Evolutionary conservation across 1,140 invertebrate genomes (phyloP).

Genomic region (Cataglyphis hispanica): DNA sequence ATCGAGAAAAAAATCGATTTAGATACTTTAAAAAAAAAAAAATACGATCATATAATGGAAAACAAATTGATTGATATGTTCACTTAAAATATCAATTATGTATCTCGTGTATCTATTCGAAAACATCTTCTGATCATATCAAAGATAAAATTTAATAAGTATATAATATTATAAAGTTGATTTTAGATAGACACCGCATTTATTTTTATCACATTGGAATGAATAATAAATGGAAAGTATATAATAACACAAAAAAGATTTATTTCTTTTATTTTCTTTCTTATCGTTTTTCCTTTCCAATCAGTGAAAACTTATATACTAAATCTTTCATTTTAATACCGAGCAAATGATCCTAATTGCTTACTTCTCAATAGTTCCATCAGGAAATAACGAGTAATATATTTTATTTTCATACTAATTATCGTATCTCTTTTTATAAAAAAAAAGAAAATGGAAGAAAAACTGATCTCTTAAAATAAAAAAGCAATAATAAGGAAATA

Average conservation of each 20-base stretch:
- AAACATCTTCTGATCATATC: background rate
- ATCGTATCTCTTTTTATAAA: background rate
- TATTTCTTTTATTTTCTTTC: slow-evolving; percentile 2
- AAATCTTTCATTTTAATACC: background rate
- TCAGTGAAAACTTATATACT: background rate
- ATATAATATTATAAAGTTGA: background rate
- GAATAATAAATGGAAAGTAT: background rate
- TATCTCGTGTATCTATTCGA: background rate
- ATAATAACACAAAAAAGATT: background rate
- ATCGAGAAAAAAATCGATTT: background rate
- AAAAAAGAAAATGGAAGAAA: background rate
- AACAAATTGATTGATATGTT: background rate
- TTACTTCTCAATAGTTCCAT: background rate
- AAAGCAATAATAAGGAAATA: background rate
- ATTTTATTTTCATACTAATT: slow-evolving; percentile 11
- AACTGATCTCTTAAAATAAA: background rate
- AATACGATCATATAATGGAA: background rate
- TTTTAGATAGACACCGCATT: background rate
- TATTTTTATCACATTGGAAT: background rate
- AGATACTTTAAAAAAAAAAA: background rate
- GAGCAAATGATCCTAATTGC: background rate
- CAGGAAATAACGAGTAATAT: background rate
- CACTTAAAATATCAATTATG: background rate
- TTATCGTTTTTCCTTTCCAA: slow-evolving; percentile 17
- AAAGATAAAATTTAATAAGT: background rate